Percentiles rank a stretch among this genome's conserved stretches.
Conservation (phyloP, 1,140 invertebrate genomes). For the Nasonia vitripennis region DNA sequence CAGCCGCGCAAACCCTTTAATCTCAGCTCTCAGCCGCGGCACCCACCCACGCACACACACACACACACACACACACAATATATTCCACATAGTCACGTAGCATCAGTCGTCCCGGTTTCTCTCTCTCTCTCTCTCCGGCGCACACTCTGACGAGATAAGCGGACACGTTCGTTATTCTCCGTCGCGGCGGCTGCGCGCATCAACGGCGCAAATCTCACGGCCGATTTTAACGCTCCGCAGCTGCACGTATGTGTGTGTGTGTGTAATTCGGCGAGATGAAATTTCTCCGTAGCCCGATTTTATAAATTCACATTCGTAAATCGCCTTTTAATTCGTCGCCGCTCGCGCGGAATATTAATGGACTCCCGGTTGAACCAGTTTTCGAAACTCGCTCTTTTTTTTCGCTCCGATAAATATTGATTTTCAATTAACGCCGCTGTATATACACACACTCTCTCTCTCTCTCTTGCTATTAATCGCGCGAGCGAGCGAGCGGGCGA, state of each 20-base stretch:
- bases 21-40: not conserved
- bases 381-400: not conserved
- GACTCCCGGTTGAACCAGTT: not conserved
- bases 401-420: not conserved
- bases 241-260: not conserved
- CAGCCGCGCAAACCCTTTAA: not conserved
- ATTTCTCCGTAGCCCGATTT: not conserved
- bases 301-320: not conserved
- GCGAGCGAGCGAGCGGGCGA: not conserved
- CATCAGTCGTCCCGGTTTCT: not conserved
- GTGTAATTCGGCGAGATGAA: conserved; percentile 2
- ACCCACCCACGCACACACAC: too few species aligned
- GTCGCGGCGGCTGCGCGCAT: too few species aligned
- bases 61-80: not conserved
- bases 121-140: not conserved
- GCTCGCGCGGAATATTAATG: not conserved
- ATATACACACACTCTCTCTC: too few species aligned
- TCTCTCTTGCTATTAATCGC: not conserved
- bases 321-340: not conserved
- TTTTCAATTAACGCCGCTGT: not conserved
- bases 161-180: conserved; percentile 5
- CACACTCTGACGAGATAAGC: not conserved
- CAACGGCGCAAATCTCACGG: not conserved
- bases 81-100: conserved; percentile 15
- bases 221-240: not conserved